These are phyloP conservation scores for Eudemis profundana DNA, from an alignment of 2,888 invertebrate species.

Conservation along the genomic window DNA sequence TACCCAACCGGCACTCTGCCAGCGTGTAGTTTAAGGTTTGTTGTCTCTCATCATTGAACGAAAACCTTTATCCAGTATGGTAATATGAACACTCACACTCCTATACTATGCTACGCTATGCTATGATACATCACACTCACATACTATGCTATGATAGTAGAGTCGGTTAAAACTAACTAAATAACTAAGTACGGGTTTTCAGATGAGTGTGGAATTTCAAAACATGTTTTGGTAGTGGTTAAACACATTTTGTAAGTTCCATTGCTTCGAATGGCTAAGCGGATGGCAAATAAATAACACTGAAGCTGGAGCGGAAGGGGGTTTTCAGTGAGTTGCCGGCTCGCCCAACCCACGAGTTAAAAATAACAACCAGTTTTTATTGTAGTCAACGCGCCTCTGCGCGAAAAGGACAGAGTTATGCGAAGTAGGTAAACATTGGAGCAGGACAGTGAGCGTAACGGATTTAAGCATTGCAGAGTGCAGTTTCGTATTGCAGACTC, in stretches of 20 bases:
- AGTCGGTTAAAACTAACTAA: no score
- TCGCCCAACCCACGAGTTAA: conserved; percentile 80
- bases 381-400: conserved; percentile 74
- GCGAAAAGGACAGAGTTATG: conserved; percentile 76
- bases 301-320: conserved; percentile 76
- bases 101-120: no score
- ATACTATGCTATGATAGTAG: no score
- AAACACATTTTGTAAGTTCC: background rate
- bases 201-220: no score
- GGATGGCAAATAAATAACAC: conserved; percentile 60
- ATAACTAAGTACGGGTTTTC: no score
- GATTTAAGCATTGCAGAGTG: conserved; percentile 77
- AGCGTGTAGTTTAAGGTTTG: no score
- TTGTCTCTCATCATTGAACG: background rate
- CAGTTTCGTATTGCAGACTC: conserved; percentile 66
- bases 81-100: no score
- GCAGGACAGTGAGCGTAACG: conserved; percentile 75
- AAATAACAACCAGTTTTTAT: conserved; percentile 84
- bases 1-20: no score
- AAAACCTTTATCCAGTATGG: background rate
- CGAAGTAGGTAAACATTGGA: conserved; percentile 66
- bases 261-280: conserved; percentile 42
- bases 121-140: no score
- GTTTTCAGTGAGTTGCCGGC: conserved; percentile 73
- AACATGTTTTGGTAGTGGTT: background rate